Evolutionary conservation across 1,140 invertebrate species (phyloP).

Genomic region (Euura lappo): DNA sequence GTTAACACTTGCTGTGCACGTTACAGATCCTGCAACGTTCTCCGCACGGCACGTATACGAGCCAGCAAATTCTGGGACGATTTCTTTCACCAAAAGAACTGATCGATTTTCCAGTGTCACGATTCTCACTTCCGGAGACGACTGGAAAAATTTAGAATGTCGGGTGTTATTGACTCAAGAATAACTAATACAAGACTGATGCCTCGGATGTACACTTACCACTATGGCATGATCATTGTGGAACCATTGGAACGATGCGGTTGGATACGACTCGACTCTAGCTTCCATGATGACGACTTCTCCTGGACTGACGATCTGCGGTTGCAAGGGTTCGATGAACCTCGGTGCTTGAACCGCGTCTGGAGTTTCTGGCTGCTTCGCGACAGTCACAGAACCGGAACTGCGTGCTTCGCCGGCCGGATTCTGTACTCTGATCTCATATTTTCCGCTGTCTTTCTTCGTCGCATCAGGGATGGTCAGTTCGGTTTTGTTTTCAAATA

Average conservation of each 20-base stretch:
- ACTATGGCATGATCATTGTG: constrained; percentile 65
- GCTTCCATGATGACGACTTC: constrained; percentile 83
- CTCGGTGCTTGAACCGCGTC: constrained; percentile 74
- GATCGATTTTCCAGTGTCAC: constrained; percentile 80
- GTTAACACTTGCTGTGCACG: constrained; percentile 79
- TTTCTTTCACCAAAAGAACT: constrained; percentile 79
- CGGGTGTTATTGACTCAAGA: constrained; percentile 1
- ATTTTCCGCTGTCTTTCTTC: constrained; percentile 82
- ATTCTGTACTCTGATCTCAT: constrained; percentile 81
- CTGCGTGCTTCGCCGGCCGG: constrained; percentile 78
- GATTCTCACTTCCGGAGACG: constrained; percentile 71
- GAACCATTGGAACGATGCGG: constrained; percentile 88
- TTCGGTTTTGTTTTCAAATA: constrained; percentile 70
- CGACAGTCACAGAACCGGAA: constrained; percentile 74
- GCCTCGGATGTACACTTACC: constrained; percentile 39
- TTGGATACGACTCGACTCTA: constrained; percentile 76
- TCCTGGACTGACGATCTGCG: constrained; percentile 73
- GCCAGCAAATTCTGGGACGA: constrained; percentile 74
- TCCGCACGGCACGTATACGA: constrained; percentile 88
- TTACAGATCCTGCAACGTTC: constrained; percentile 85
- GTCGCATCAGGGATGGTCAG: constrained; percentile 73
- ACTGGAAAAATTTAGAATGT: constrained; percentile 52
- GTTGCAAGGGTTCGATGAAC: constrained; percentile 75
- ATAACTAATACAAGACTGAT: constrained; percentile 7
- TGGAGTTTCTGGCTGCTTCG: constrained; percentile 62